Evolutionary conservation across 1,140 invertebrate species (phyloP), one percentile per base, ranked within the genome.

Genomic region (Eulimnadia texana): DNA sequence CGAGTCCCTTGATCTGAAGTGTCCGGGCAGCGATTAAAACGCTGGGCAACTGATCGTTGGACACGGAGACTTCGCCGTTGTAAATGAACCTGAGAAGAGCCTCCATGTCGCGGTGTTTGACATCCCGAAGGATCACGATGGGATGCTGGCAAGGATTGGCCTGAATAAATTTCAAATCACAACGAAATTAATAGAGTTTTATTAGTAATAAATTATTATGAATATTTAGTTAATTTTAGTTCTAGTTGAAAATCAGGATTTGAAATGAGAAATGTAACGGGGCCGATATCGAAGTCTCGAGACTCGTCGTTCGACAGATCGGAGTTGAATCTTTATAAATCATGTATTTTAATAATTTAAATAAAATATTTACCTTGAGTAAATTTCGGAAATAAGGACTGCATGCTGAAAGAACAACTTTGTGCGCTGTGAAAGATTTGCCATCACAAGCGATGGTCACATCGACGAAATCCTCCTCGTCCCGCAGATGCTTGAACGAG

Each of bases 71-170:
- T 76, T 94, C 90, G 50, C 90, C 90, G 73, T 91, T 87, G 73
- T 94, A 95, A 89, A 94, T 93, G 76, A 94, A 94, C 71, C 87
- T 84, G 63, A 95, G 77, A 64, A 95, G 77, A 66, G 88, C 90
- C 71, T 93, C 88, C 78, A 93, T 88, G 69, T 93, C 90, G 68
- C 88, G 82, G 68, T 88, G 83, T 60, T 85, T 82, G 2, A 94
- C 87, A 72, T 93, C 90, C 69, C 88, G 81, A 54, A 94, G 75
- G 67, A 93, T 93, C 64, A 95, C 86, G 68, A 94, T 93, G 20
- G 90, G 91, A 74, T 94, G 90, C 71, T 91, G 87, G 74, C 90
- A 94, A 64, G 90, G 90, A 75, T 93, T 93, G 24, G 87, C 86
- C 79, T 83, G 67, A 13, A 74, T n/a, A n/a, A n/a, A n/a, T n/a